Evolutionary conservation across 2,113 vertebrate genomes (phyloP), one percentile per base, ranked within the genome.

Genomic region (Eretmochelys imbricata): DNA sequence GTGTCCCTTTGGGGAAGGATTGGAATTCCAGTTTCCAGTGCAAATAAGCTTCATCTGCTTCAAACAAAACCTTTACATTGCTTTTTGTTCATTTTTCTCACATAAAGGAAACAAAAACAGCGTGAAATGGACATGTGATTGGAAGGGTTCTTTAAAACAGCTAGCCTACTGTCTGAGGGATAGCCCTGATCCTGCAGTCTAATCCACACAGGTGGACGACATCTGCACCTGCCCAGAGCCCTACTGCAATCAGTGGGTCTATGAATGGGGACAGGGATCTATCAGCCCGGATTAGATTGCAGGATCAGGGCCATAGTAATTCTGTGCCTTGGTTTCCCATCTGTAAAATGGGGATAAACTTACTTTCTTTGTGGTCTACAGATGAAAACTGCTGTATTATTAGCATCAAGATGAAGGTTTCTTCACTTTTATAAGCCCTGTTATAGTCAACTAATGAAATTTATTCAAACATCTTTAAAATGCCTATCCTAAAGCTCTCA

Each of bases 51-150:
- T 38, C 27, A 29, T 79, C 82, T 38, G 89, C 93, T 89, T 95
- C 22, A 2, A 93, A 91, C 82, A 80, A 84, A 29, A 14, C 1
- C 3, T 84, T 83, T 59, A 93, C 88, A 85, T 25, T 25, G 59
- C 48, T 93, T 91, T 94, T 91, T 88, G 79, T 82, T 93, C 10
- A 78, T 97, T 97, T 94, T 94, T 84, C 84, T 95, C 72, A 27
- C 72, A 80, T 13, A 62, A 65, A 54, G 72, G 89, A 69, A 95
- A 90, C n/a, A 93, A 94, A 88, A 94, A 78, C 38, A 88, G 51
- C 35, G 46, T 72, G 78, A 97, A 95, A 92, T 49, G 54, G 87
- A 76, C 57, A 55, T 42, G 38, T 12, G 38, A 50, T 57, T 72
- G 92, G 94, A 59, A 48, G 72, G 76, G 50, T 91, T 89, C 78